Percentiles rank a stretch among this genome's conserved stretches.
phyloP scores from a whole-genome alignment of 1,140 invertebrate species.

The Drosophila melanica region DNA sequence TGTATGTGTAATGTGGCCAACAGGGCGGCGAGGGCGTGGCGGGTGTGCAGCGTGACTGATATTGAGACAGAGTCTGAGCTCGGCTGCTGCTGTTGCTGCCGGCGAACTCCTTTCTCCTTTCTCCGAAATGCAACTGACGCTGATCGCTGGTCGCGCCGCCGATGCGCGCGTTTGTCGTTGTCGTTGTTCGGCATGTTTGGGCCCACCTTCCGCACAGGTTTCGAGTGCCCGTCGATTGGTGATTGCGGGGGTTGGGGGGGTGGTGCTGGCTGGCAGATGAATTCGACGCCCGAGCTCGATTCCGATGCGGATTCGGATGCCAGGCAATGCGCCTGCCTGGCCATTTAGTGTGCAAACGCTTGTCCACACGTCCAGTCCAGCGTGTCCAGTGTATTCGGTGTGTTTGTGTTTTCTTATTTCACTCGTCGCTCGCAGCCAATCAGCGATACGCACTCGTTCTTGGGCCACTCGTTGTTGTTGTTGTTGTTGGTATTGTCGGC shows the following conservation, averaged over 20 bases:
- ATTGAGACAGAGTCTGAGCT: neutral
- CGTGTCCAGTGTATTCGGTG: conserved; percentile 39
- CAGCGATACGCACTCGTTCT: conserved; percentile 30
- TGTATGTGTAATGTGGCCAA: conserved; percentile 7
- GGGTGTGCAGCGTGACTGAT: conserved; percentile 4
- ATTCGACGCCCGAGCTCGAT: conserved; percentile 9
- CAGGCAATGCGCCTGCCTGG: conserved; percentile 56
- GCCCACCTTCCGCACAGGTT: conserved; percentile 44
- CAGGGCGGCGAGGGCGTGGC: neutral
- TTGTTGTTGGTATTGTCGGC: conserved; percentile 9
- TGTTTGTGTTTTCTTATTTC: neutral
- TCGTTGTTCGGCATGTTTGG: conserved; percentile 5
- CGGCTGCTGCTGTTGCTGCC: conserved; percentile 20
- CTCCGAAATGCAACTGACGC: conserved; percentile 52
- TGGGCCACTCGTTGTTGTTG: conserved; percentile 26
- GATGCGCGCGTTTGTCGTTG: conserved; percentile 13
- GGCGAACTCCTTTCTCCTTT: conserved; percentile 71
- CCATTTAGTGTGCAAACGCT: conserved; percentile 79
- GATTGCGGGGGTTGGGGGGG: too few relatives aligned
- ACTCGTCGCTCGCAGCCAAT: conserved; percentile 1
- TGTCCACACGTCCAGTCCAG: conserved; percentile 79
- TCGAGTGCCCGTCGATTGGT: neutral
- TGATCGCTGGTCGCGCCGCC: conserved; percentile 12
- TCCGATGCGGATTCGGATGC: conserved; percentile 28
- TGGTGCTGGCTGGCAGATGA: conserved; percentile 23